These are phyloP conservation scores for Caloenas nicobarica DNA, from an alignment of 2,113 vertebrate species.

Conservation along the genomic window DNA sequence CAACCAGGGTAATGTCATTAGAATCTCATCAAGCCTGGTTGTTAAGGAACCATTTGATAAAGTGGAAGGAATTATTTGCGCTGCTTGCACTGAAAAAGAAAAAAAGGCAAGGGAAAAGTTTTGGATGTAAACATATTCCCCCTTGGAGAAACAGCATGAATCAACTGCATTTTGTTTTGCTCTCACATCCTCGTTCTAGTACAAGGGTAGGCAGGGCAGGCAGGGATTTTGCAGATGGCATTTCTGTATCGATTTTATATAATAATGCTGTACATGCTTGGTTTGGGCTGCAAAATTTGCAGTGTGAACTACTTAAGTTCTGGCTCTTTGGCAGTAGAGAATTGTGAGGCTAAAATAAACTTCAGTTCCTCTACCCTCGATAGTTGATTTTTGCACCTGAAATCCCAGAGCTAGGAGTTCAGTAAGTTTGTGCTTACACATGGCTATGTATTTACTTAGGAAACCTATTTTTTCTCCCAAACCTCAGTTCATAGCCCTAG, in stretches of 20 bases:
- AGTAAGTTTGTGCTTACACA: neutral
- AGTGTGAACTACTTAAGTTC: neutral
- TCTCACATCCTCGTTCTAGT: neutral
- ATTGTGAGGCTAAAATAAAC: neutral
- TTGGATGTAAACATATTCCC: neutral
- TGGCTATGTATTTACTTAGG: neutral
- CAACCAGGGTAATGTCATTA: neutral
- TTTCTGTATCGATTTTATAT: neutral
- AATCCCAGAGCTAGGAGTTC: neutral
- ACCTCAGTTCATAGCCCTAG: neutral
- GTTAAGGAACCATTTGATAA: slow-evolving; percentile 40
- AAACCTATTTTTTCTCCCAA: neutral
- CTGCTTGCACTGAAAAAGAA: neutral
- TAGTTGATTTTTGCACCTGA: neutral
- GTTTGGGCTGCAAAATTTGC: neutral
- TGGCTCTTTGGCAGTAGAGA: neutral
- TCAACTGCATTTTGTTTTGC: neutral
- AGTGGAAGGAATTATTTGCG: neutral
- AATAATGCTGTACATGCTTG: neutral
- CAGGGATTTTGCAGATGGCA: neutral
- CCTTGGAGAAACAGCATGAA: neutral
- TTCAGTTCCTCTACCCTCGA: neutral
- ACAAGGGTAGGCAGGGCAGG: neutral
- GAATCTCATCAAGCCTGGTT: neutral
- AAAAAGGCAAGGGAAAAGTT: neutral